Evolutionary conservation across 2,888 invertebrate genomes (phyloP).

Genomic region (Automeris io): DNA sequence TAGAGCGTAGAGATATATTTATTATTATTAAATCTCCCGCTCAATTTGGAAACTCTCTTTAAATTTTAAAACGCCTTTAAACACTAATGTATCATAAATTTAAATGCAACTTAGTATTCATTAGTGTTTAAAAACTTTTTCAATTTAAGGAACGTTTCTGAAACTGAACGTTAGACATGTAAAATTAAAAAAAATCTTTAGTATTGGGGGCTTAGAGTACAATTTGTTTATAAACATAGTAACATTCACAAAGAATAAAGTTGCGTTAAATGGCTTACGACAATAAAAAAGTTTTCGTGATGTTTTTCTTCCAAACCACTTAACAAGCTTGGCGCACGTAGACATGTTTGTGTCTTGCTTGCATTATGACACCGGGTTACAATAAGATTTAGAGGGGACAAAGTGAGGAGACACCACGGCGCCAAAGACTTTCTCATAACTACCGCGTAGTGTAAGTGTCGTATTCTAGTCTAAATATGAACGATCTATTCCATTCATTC

Average conservation of each 20-base stretch:
- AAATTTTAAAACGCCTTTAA: no score
- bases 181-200: slow-evolving; percentile 9
- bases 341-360: slow-evolving; percentile 75
- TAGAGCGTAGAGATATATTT: no score
- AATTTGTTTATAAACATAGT: no score
- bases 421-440: slow-evolving; percentile 60
- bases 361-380: slow-evolving; percentile 76
- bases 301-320: slow-evolving; percentile 78
- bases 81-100: no score
- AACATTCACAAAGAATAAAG: slow-evolving; percentile 47
- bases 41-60: no score
- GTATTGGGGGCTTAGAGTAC: no score
- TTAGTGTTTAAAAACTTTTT: no score
- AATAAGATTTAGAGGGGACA: slow-evolving; percentile 72
- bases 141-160: no score
- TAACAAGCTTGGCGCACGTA: slow-evolving; percentile 75
- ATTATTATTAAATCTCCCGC: no score
- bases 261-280: slow-evolving; percentile 67
- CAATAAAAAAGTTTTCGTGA: slow-evolving; percentile 75
- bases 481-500: slow-evolving; percentile 10
- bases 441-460: slow-evolving; percentile 28
- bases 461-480: slow-evolving; percentile 30
- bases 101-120: no score
- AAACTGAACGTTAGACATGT: not conserved
- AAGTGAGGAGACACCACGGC: slow-evolving; percentile 68